Evolutionary conservation across 1,140 invertebrate genomes (phyloP), one percentile per base, ranked within the genome.

Genomic region (Theocolax elegans): DNA sequence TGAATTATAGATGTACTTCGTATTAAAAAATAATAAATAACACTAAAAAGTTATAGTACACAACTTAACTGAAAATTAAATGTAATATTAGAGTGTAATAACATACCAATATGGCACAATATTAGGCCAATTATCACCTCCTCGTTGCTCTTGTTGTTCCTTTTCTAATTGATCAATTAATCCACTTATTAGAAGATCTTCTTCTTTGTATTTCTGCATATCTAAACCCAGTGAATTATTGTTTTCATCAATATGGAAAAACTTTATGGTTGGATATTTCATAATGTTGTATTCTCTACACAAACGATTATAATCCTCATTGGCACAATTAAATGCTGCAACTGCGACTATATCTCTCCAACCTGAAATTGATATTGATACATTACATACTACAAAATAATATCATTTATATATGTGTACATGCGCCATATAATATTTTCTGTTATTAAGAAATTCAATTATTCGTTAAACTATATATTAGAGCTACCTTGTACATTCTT

Each of bases 281-380:
- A 93, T 92, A 40, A 98, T 90, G 80, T 95, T 93, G 84, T 93
- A 95, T 51, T 94, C 89, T 58, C 94, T 86, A 80, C 95, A 96
- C 21, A 94, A 82, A 49, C 90, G 89, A 77, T 89, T 91, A 75
- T 95, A 95, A 44, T 90, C 87, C 73, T 94, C 92, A 75, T 91
- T 88, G 1, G 93, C 90, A 85, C 94, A 97, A 77, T 93, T 89
- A 72, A 91, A 85, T 4, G 87, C 90, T 49, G 84, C 90, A 38
- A 91, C 75, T 40, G 77, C 76, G 1, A 92, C 84, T 7, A 90
- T 83, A 54, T 86, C 81, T 68, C 78, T 83, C 91, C 91, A 92
- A 66, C 74, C 90, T 91, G 73, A 13, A 64, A 63, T 49, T 9
- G 69, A 49, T n/a, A n/a, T n/a, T n/a, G 27, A 27, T 23, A 23